These are phyloP conservation scores for Camponotus fellah DNA, from an alignment of 2,888 invertebrate genomes.

Conservation along the genomic window DNA sequence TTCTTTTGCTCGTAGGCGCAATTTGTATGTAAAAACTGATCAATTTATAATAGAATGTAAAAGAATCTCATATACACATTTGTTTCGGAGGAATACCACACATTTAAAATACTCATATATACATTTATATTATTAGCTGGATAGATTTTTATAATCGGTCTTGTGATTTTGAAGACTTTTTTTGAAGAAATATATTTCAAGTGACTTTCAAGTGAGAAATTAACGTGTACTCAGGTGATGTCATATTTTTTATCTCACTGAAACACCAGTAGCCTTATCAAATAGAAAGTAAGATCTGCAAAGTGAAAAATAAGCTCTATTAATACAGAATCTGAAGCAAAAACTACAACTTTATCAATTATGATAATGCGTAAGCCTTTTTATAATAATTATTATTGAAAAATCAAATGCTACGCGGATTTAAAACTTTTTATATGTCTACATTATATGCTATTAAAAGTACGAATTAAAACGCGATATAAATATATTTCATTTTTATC, in stretches of 20 bases:
- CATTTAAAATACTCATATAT: constrained; percentile 35
- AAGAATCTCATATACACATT: constrained; percentile 29
- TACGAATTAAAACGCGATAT: constrained; percentile 10
- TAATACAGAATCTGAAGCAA: background rate
- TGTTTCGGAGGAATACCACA: background rate
- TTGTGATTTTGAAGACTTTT: constrained; percentile 7
- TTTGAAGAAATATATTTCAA: too few species aligned
- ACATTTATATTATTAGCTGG: constrained; percentile 23
- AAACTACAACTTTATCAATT: constrained; percentile 18
- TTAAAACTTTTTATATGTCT: background rate
- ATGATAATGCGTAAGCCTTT: constrained; percentile 1
- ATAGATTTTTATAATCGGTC: constrained; percentile 42
- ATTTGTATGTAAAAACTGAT: constrained; percentile 27
- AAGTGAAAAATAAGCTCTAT: constrained; percentile 23
- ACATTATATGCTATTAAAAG: background rate
- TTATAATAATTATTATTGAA: constrained; percentile 7
- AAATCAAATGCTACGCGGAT: background rate
- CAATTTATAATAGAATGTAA: constrained; percentile 27
- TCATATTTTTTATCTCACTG: constrained; percentile 38
- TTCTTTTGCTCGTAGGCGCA: constrained; percentile 25
- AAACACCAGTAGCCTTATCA: constrained; percentile 28
- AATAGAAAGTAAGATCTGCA: constrained; percentile 10
- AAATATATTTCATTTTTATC: constrained; percentile 29
- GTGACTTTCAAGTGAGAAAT: constrained; percentile 37
- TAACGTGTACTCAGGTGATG: constrained; percentile 26